Base-by-base conservation (phyloP, 2,113 vertebrate species). In the Callipepla californica region DNA sequence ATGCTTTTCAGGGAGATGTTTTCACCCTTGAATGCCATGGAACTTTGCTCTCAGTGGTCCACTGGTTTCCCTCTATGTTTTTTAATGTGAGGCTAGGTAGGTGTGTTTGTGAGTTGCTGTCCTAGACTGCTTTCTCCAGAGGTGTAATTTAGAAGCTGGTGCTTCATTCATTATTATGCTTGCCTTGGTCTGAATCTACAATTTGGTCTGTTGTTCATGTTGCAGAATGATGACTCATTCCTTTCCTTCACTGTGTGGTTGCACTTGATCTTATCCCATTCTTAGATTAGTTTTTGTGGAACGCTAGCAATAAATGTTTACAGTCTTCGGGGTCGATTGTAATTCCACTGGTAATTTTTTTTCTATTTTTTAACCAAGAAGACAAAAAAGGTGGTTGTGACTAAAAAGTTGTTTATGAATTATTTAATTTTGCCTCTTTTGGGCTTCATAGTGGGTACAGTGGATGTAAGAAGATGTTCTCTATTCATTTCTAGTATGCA, bases 221-320 rank as follows among this genome's bases (percentile, higher is more conserved):
- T 38, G 40, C 61, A n/a, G 55, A 76, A 34, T 61, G 58, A 74
- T 97, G 97, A 97, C 86, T 97, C 94, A 96, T 82, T 92, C 81
- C 80, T 93, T 84, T 77, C 74, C 95, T 95, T 92, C 73, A 47
- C 72, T 23, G 18, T 50, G 48, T 92, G 80, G 76, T 76, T 94
- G 87, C 83, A 85, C 62, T 23, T 95, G 88, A 96, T 93, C 59
- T 77, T 44, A 20, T 8, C 69, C 85, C 57, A 42, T 73, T 73
- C 48, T 88, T 85, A 88, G 63, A 51, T 38, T 90, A 95, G 87
- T 73, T 94, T 88, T 90, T 75, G 48, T 67, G 94, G 75, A 7
- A 15, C 94, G 77, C 81, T 95, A 96, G 76, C 51, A 80, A 91
- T 77, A 89, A 87, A 80, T 87, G 69, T 81, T 89, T 95, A 85